Evolutionary conservation across 2,797 vertebrate species (phyloP), one percentile per base, ranked within the genome.

Genomic region (Takifugu ocellatus): DNA sequence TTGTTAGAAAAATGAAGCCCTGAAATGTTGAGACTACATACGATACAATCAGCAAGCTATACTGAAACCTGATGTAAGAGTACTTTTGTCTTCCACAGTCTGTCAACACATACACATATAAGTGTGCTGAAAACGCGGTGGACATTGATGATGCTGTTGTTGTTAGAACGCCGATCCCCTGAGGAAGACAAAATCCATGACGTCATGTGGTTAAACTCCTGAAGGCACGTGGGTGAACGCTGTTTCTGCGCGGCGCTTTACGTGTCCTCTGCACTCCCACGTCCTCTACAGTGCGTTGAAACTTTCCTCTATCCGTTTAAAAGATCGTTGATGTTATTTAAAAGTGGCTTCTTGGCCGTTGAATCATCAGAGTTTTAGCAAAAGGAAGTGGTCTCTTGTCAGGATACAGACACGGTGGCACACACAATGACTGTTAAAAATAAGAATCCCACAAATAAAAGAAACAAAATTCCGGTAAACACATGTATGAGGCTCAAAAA

Each of bases 161-260:
- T 54, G 59, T 63, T 67, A 52, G 48, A 52, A 75, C 76, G 65
- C 62, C 72, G 62, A 66, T 63, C 82, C 76, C 87, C 83, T 72
- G 74, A 87, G 76, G 74, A 68, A 73, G 50, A 66, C 66, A n/a
- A 44, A 65, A 61, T 58, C 54, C 7, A 29, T 62, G 48, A 72
- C 12, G 7, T 51, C 48, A 54, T 14, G 3, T 63, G 47, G 66
- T 68, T 53, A 56, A 66, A 58, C 72, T 70, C 66, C 61, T 59
- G 57, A 76, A 88, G 81, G 83, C 84, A 86, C 84, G 73, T 67
- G 78, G 74, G 68, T 73, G 68, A 84, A 83, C 44, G 49, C 61
- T 69, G 68, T 74, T 67, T 54, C 59, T 68, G 52, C 49, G 46
- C 49, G 44, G 59, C 2, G 36, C n/a, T 21, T 51, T 27, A 6